Base-by-base conservation (phyloP, 1,140 invertebrate species). In the Eumeta japonica region DNA sequence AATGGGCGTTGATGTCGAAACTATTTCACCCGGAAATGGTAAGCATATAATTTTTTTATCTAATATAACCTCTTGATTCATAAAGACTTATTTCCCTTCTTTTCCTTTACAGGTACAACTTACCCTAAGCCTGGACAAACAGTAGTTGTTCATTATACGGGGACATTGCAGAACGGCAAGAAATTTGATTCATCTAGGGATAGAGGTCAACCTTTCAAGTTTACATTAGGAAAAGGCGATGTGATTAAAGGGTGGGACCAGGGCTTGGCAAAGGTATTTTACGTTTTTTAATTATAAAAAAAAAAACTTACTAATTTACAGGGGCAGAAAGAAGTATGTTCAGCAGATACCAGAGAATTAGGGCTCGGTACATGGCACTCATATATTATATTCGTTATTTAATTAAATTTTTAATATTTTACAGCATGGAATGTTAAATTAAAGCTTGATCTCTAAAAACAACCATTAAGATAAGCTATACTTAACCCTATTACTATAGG, bases 221-320 rank as follows among this genome's bases (percentile, higher is more conserved):
- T 97, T 72, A 88, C 83, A 55, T 85, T 97, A 55, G 94, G 94
- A 28, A 87, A 86, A 63, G 92, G 92, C 37, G 92, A 97, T 77
- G 92, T 96, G 4, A 97, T 97, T 62, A 89, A 89, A 67, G 94
- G 94, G 16, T 97, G 94, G 94, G 94, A 97, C 61, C 85, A 93
- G 76, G 94, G 94, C 43, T 86, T 97, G 38, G 88, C 91, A 31
- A 86, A 90, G 78, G 86, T 90, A 76, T 67, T 32, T 20, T 5
- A 7, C 20, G 20, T n/a, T 24, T 24, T 24, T n/a, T 24, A 7
- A 24, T 24, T 24, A n/a, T 24, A 7, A 24, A 7, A 5, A 24
- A 24, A n/a, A 7, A n/a, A n/a, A n/a, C n/a, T n/a, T n/a, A n/a
- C n/a, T n/a, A n/a, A n/a, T n/a, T n/a, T n/a, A n/a, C n/a, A n/a